Evolutionary conservation across 2,888 invertebrate genomes (phyloP).

Genomic region (Acleris laterana): DNA sequence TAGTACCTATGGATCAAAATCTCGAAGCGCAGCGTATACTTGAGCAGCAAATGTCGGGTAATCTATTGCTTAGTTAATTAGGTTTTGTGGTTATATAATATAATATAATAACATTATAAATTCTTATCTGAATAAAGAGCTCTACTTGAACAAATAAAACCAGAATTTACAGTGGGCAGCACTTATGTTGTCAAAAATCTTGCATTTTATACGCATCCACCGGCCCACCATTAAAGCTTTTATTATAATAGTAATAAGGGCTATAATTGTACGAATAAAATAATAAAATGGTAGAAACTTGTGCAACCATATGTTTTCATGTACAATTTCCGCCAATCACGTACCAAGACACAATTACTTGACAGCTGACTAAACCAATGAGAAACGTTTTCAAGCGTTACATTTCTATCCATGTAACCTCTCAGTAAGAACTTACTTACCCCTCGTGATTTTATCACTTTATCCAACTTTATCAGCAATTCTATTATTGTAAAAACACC

Average conservation of each 20-base stretch:
- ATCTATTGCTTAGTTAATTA: too few species aligned
- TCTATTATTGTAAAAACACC: slow-evolving; percentile 8
- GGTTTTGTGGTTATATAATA: too few species aligned
- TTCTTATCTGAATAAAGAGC: not conserved
- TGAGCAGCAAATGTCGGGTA: too few species aligned
- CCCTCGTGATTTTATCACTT: slow-evolving; percentile 21
- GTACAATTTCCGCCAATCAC: not conserved
- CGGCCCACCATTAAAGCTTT: too few species aligned
- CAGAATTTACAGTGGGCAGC: slow-evolving; percentile 7
- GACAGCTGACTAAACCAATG: slow-evolving; percentile 1
- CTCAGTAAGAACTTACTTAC: not conserved
- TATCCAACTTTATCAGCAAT: too few species aligned
- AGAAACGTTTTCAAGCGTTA: not conserved
- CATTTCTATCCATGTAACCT: slow-evolving; percentile 3
- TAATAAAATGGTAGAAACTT: not conserved
- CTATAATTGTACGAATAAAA: not conserved
- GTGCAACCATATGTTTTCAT: not conserved
- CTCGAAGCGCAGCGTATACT: too few species aligned
- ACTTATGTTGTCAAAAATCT: not conserved
- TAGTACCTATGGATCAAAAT: too few species aligned
- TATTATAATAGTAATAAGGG: not conserved
- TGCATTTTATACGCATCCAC: too few species aligned
- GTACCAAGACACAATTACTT: not conserved
- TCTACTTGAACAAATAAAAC: slow-evolving; percentile 3
- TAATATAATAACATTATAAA: too few species aligned